These are phyloP conservation scores for Hofmannophila pseudospretella DNA, from an alignment of 2,888 invertebrate species.

Conservation along the genomic window DNA sequence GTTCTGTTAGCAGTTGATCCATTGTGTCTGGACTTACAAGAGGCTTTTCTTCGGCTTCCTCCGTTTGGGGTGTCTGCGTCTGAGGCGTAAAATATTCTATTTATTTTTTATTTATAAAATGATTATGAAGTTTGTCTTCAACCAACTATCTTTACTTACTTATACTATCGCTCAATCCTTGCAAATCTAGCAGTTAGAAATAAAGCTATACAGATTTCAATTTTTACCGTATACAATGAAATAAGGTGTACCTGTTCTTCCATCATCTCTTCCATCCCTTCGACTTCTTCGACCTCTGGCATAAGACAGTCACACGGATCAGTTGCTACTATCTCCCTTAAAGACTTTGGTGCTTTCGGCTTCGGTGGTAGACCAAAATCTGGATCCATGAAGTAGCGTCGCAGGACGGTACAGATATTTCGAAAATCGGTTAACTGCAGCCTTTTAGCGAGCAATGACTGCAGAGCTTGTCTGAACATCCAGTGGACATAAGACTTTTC, in stretches of 20 bases:
- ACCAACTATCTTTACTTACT: too few species aligned
- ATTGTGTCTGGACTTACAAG: slow-evolving; percentile 30
- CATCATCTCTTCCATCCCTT: slow-evolving; percentile 22
- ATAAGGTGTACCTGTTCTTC: slow-evolving; percentile 38
- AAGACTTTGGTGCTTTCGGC: slow-evolving; percentile 29
- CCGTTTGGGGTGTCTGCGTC: neutral
- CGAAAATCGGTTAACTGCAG: slow-evolving; percentile 31
- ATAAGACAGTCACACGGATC: slow-evolving; percentile 58
- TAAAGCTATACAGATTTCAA: too few species aligned
- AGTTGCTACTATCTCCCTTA: slow-evolving; percentile 30
- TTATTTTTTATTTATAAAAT: neutral
- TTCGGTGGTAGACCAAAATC: slow-evolving; percentile 56
- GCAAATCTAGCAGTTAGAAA: too few species aligned
- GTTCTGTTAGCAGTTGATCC: slow-evolving; percentile 30
- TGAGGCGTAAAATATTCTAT: neutral
- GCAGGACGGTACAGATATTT: slow-evolving; percentile 34
- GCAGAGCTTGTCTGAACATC: slow-evolving; percentile 65
- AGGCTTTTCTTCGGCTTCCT: slow-evolving; percentile 26
- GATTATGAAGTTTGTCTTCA: neutral
- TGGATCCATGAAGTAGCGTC: slow-evolving; percentile 53
- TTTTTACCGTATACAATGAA: too few species aligned
- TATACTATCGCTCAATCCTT: too few species aligned
- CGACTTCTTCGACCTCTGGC: slow-evolving; percentile 43
- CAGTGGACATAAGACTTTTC: slow-evolving; percentile 45
- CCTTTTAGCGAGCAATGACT: slow-evolving; percentile 38